These are phyloP conservation scores for Columba guinea DNA, from an alignment of 2,797 vertebrate genomes.

Conservation along the genomic window DNA sequence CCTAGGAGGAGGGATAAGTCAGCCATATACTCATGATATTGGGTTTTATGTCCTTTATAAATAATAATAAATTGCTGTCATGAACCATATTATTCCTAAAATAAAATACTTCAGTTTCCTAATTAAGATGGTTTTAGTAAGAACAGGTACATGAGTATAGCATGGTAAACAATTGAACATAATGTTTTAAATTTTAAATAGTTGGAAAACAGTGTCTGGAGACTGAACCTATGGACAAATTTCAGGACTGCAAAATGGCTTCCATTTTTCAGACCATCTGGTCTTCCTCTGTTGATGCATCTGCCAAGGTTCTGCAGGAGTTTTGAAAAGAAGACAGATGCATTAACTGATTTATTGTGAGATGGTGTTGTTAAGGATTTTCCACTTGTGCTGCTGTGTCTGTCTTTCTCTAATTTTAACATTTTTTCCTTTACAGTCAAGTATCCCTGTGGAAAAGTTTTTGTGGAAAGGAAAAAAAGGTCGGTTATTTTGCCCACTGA, in stretches of 20 bases:
- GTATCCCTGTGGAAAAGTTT: slow-evolving; percentile 79
- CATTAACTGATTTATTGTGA: background rate
- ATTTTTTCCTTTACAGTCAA: slow-evolving; percentile 70
- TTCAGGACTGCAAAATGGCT: background rate
- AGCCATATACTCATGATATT: background rate
- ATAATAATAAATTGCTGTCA: background rate
- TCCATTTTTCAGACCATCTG: background rate
- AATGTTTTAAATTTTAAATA: background rate
- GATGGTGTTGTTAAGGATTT: background rate
- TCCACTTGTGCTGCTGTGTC: background rate
- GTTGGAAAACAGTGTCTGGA: background rate
- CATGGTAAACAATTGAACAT: background rate
- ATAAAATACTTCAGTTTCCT: background rate
- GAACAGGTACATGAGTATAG: background rate
- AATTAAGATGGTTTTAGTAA: background rate
- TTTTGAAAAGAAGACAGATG: background rate
- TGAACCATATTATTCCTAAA: background rate
- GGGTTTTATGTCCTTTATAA: background rate
- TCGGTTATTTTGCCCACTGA: background rate
- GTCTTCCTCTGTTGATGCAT: background rate
- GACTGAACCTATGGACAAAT: background rate
- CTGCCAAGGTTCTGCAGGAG: background rate
- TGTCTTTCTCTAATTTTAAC: background rate
- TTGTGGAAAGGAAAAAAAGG: slow-evolving; percentile 41
- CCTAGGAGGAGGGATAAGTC: background rate